A percentile compares a stretch with the other conserved stretches of the same genome.
phyloP scores from a whole-genome alignment of 2,113 vertebrate genomes.

The Aleadryas rufinucha region DNA sequence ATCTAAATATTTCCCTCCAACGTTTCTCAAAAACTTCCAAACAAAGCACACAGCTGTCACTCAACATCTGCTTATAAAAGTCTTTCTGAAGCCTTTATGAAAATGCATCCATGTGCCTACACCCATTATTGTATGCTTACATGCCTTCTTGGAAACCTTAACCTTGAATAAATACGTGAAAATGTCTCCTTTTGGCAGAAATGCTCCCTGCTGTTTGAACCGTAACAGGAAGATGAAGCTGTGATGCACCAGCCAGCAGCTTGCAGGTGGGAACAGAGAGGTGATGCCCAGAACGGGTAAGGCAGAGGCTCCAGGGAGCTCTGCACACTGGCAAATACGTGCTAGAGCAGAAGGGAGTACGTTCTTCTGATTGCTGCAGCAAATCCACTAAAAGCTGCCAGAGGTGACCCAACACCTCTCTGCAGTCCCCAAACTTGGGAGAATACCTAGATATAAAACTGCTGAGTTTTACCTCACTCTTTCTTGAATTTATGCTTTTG shows the following conservation, averaged over 20 bases:
- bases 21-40: neutral
- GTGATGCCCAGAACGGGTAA: neutral
- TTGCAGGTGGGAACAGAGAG: neutral
- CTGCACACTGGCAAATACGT: accelerated
- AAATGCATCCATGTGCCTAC: neutral
- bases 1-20: neutral
- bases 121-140: neutral
- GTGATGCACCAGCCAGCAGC: neutral
- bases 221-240: neutral
- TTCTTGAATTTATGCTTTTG: neutral
- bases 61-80: neutral
- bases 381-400: neutral
- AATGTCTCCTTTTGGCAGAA: neutral
- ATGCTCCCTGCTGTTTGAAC: neutral
- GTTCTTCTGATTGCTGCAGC: neutral
- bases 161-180: neutral
- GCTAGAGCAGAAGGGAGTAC: neutral
- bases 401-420: neutral
- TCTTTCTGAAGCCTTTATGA: neutral
- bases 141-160: neutral
- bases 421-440: neutral
- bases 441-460: neutral
- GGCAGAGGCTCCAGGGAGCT: neutral
- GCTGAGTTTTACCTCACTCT: neutral
- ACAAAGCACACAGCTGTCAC: neutral